A percentile compares a stretch with the other conserved stretches of the same genome.
Conservation (phyloP, 2,113 vertebrate species). For the Erinaceus europaeus region DNA sequence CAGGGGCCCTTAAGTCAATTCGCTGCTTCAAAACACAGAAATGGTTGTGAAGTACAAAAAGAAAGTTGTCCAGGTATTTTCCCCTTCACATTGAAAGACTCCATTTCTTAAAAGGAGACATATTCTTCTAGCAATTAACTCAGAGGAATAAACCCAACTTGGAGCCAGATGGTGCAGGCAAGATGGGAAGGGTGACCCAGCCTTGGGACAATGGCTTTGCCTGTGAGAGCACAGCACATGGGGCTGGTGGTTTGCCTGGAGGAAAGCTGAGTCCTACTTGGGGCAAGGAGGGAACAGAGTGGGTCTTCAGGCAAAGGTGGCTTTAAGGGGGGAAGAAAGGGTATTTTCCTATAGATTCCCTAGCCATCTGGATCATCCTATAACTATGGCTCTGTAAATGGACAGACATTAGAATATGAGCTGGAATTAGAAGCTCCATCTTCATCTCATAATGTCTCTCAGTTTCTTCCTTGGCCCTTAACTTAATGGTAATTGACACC, state of each 20-base stretch:
- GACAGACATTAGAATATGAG: too few species aligned
- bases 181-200: not conserved
- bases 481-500: too few species aligned
- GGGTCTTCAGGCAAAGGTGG: not conserved
- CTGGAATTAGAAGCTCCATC: too few species aligned
- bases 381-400: not conserved
- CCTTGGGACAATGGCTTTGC: not conserved
- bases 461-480: too few species aligned
- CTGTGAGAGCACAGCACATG: not conserved
- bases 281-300: not conserved
- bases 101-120: not conserved
- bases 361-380: not conserved
- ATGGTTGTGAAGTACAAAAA: not conserved
- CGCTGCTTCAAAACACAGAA: not conserved
- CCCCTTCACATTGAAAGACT: not conserved
- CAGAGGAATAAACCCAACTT: not conserved
- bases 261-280: fast-evolving
- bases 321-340: not conserved
- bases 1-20: not conserved
- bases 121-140: not conserved
- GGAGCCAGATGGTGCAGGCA: not conserved
- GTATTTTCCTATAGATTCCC: not conserved
- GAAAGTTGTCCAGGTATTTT: not conserved
- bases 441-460: too few species aligned
- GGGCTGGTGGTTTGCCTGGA: not conserved